Evolutionary conservation across 2,113 vertebrate species (phyloP), one percentile per base, ranked within the genome.

Genomic region (Lathamus discolor): DNA sequence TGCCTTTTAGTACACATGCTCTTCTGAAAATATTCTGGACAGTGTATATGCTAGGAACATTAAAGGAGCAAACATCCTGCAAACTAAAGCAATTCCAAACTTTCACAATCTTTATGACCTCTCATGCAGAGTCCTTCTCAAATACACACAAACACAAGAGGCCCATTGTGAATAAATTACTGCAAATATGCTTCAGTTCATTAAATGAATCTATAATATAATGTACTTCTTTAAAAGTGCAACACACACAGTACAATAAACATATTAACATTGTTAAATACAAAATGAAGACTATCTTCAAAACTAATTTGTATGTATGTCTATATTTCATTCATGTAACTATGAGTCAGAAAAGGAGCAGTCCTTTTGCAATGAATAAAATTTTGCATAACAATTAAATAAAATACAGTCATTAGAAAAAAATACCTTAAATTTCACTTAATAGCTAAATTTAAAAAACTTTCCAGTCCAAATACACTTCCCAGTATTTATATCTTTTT

Each of bases 131-230:
- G 77, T 89, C 41, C 69, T 93, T 75, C 83, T 88, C 49, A 82
- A 85, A 86, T 52, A 90, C 24, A 52, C 11, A 59, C 11, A 86
- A 61, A 83, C 48, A 81, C 55, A 83, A 79, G 35, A 92, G 43
- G 37, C 13, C 9, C 25, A n/a, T 33, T 75, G 57, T 86, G 88
- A 92, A 96, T 62, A 93, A 79, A 90, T 91, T 86, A 86, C 48
- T 93, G 61, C 39, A 90, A 78, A 86, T 81, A 86, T 72, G 73
- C 80, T 86, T 92, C 76, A 86, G 76, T 75, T 92, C 85, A 88
- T 88, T 95, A 95, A 90, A 88, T 81, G 39, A 90, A 74, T 83
- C 46, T 57, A 68, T 70, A 88, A 79, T 54, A 87, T 59, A 67
- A 93, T 48, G 12, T 46, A 67, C 35, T 87, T 74, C 80, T 91